A percentile compares a stretch with the other conserved stretches of the same genome.
Conservation (phyloP, 2,113 vertebrate species). For the Mobula birostris region DNA sequence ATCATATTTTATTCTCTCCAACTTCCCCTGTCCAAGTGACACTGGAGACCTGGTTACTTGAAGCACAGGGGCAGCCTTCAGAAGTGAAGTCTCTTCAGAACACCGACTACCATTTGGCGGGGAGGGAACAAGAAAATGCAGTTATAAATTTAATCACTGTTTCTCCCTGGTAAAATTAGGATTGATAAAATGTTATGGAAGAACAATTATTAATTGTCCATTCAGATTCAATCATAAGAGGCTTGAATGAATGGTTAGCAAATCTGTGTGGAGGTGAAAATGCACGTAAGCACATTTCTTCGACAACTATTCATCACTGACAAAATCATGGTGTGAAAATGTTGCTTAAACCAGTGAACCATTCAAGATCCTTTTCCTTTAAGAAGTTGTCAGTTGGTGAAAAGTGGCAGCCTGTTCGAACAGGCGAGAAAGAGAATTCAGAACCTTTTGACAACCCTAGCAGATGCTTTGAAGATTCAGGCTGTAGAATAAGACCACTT, state of each 20-base stretch:
- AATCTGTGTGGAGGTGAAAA: not conserved
- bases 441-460: not conserved
- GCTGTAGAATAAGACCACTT: not conserved
- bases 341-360: not conserved
- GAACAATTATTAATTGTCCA: not conserved
- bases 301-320: not conserved
- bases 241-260: not conserved
- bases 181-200: not conserved
- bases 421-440: not conserved
- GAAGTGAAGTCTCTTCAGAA: too few species aligned
- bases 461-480: not conserved
- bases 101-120: too few species aligned
- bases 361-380: not conserved
- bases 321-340: not conserved
- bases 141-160: not conserved
- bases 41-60: too few species aligned
- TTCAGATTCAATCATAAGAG: not conserved
- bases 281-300: slow-evolving; percentile 5
- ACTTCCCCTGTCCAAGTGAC: too few species aligned
- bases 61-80: too few species aligned
- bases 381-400: not conserved
- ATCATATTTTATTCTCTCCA: too few species aligned
- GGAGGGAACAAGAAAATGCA: too few species aligned
- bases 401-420: not conserved
- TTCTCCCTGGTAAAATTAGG: not conserved